Evolutionary conservation across 2,888 invertebrate species (phyloP), one percentile per base, ranked within the genome.

Genomic region (Sphaeridia pumilis): DNA sequence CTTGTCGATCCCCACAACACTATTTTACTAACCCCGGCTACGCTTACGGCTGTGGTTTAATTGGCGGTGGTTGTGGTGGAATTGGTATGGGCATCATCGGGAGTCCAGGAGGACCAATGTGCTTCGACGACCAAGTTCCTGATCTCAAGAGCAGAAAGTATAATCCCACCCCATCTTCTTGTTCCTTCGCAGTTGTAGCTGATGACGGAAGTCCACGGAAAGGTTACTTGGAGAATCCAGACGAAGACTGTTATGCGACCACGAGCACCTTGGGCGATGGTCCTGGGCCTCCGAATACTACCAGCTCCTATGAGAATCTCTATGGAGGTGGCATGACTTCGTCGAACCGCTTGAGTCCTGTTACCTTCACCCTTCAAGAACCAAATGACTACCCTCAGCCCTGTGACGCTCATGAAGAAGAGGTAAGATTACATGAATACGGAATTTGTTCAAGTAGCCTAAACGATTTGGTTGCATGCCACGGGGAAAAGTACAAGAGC

Each of bases 221-320:
- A 46, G 26, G 53, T 45, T 52, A 47, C 46, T 42, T 58, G 42
- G 59, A 60, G 46, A 63, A 60, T 48, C 59, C 60, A 12, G 64
- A 61, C 42, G 60, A 60, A 44, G 63, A 65, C 55, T 59, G 60
- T 46, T 63, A 63, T 48, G 60, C 60, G 47, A 65, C 60, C 22
- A 58, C 63, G n/a, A 63, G 63, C 43, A 65, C 65, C 17, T 51
- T 65, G 20, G 65, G 65, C 1, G 63, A 63, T 55, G 63, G 62
- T 3, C 61, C 60, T 1, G 63, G 59, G 2, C 49, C 56, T 35
- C 46, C 51, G 14, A 28, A 34, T 31, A 46, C 28, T 20, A 28
- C 50, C 24, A 21, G 21, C 35, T 52, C 45, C 31, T 47, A 47
- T 34, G 38, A 38, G 20, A 38, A 17, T 20, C 17, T 38, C 10